Conservation (phyloP, 2,113 vertebrate genomes). For the Hydrochoerus hydrochaeris region DNA sequence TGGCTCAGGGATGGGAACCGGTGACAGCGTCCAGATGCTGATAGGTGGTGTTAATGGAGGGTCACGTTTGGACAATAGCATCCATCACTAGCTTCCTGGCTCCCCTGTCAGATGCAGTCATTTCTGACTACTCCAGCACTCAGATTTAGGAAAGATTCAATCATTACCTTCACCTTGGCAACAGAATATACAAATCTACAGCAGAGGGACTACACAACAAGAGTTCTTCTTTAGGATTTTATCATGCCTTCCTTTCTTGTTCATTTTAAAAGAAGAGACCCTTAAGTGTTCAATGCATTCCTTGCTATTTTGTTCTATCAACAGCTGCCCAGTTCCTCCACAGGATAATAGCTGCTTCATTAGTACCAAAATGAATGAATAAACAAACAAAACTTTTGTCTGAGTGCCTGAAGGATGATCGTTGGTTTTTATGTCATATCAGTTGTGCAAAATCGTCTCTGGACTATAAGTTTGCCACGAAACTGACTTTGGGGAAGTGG, state of each 20-base stretch:
- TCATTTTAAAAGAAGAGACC: constrained; percentile 40
- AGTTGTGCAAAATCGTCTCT: not conserved
- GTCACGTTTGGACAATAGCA: constrained; percentile 95
- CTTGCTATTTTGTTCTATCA: not conserved
- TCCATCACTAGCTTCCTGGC: constrained; percentile 94
- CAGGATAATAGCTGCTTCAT: not conserved
- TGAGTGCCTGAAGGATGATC: not conserved
- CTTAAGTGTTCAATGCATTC: not conserved
- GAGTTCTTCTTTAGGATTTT: constrained; percentile 14
- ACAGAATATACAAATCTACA: constrained; percentile 80
- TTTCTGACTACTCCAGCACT: constrained; percentile 90
- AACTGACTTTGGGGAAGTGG: not conserved
- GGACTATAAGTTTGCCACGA: not conserved
- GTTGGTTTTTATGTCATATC: not conserved
- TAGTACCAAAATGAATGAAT: not conserved
- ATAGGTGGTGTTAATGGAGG: constrained; percentile 96
- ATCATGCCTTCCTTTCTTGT: not conserved
- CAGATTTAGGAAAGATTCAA: constrained; percentile 92
- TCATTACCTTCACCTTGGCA: constrained; percentile 91
- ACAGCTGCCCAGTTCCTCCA: constrained; percentile 4
- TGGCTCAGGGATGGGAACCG: constrained; percentile 88
- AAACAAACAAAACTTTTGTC: constrained; percentile 49
- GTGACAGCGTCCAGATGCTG: constrained; percentile 95
- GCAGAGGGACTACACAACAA: constrained; percentile 57
- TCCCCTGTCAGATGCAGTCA: constrained; percentile 90